Evolutionary conservation across 2,797 vertebrate genomes (phyloP).

Genomic region (Acipenser oxyrinchus): DNA sequence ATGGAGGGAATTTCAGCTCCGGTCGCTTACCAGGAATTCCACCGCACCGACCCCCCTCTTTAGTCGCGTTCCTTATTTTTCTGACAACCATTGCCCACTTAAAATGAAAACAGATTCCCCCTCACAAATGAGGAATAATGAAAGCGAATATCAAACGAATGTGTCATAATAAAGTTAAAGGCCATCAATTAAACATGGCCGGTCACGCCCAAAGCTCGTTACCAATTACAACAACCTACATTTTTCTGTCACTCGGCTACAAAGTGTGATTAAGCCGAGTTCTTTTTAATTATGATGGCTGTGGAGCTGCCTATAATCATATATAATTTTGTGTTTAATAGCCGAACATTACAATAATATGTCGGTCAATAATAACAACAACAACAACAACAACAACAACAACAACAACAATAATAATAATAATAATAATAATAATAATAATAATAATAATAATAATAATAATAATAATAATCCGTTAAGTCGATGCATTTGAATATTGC

Average conservation of each 20-base stretch:
- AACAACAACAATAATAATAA: neutral
- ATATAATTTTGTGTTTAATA: too few relatives aligned
- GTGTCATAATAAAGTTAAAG: conserved; percentile 3
- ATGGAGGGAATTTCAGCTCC: too few relatives aligned
- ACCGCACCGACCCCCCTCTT: too few relatives aligned
- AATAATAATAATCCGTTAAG: neutral
- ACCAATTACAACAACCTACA: neutral
- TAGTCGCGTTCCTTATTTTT: too few relatives aligned
- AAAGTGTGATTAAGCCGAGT: neutral
- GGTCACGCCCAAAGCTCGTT: neutral
- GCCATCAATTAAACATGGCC: neutral
- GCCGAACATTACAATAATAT: too few relatives aligned
- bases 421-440: neutral
- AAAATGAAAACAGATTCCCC: neutral
- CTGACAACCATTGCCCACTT: neutral
- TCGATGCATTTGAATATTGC: too few relatives aligned
- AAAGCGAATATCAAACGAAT: neutral
- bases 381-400: too few relatives aligned
- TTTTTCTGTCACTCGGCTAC: neutral
- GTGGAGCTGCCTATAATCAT: too few relatives aligned
- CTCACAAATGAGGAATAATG: neutral
- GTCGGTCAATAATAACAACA: too few relatives aligned
- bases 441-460: conserved; percentile 1
- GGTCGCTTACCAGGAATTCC: too few relatives aligned
- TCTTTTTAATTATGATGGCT: too few relatives aligned